Evolutionary conservation across 2,888 invertebrate species (phyloP), one percentile per base, ranked within the genome.

Genomic region (Clusia tigrina): DNA sequence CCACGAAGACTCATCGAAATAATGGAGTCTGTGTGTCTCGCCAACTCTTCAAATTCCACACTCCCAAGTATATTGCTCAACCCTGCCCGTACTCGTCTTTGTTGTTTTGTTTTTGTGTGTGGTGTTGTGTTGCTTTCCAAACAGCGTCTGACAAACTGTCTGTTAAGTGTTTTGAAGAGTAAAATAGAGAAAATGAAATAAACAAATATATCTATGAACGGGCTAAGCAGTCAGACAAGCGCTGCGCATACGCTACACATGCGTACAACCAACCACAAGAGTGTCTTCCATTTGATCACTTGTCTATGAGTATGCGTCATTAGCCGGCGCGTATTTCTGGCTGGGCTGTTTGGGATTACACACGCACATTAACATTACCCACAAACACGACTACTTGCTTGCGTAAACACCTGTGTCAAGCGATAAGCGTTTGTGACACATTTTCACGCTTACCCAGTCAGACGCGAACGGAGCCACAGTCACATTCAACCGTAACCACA

Each of bases 391-490:
- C 32, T 32, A 12, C 12, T 32, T 32, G 32, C 12, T 32, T 32
- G 32, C 32, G 12, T 12, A 32, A 32, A 32, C 42, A 42, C 42
- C 42, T 42, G 42, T 42, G 48, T 5, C 22, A 6, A 17, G 42
- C 22, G 48, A 42, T 22, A 25, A 26, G 20, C 56, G 26, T 60
- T 55, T 63, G 56, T 60, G 59, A 59, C 63, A 63, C 59, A 54
- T 54, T 58, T 63, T 59, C 56, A 58, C 59, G 63, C 25, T 55
- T 55, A 55, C 37, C 52, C 62, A 53, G 55, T 61, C 53, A 24
- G 22, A 12, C 52, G 10, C 9, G 2, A 18, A 9, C 20, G 20
- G 24, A 52, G 52, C 22, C 24, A 48, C 20, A 52, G 22, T 38
- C 51, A 20, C 26, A 32, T n/a, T 5, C 52, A n/a, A 20, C 10